Evolutionary conservation across 64 coral and sea anemone genomes (phyloP).

Genomic region (Actinia tenebrosa): DNA sequence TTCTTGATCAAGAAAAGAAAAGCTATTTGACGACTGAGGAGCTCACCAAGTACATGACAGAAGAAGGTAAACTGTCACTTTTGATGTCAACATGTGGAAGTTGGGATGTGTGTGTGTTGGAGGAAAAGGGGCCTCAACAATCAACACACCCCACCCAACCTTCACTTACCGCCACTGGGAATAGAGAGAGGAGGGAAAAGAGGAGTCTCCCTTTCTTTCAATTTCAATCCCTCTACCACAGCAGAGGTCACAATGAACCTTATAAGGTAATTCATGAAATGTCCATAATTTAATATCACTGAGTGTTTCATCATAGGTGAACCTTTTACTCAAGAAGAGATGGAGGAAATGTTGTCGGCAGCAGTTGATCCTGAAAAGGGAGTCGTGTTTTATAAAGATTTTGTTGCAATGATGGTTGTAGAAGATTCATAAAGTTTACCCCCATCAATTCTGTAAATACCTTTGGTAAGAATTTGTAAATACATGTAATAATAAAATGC

Average conservation of each 20-base stretch:
- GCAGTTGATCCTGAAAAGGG: conserved; percentile 97
- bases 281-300: background rate
- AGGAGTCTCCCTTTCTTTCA: no score
- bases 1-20: conserved; percentile 93
- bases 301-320: conserved; percentile 45
- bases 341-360: conserved; percentile 98
- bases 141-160: no score
- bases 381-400: conserved; percentile 95
- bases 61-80: conserved; percentile 56
- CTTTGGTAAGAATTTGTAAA: background rate
- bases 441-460: background rate
- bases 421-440: conserved; percentile 58
- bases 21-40: conserved; percentile 94
- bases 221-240: no score
- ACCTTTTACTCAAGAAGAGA: conserved; percentile 95
- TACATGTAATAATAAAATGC: background rate
- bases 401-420: conserved; percentile 98
- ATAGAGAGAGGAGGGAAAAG: no score
- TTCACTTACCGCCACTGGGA: background rate
- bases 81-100: no score
- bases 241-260: no score
- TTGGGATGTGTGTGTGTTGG: no score
- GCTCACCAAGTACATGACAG: conserved; percentile 91
- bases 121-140: no score
- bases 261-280: background rate